phyloP scores from a whole-genome alignment of 2,888 invertebrate genomes.

The Sacculina carcini region DNA sequence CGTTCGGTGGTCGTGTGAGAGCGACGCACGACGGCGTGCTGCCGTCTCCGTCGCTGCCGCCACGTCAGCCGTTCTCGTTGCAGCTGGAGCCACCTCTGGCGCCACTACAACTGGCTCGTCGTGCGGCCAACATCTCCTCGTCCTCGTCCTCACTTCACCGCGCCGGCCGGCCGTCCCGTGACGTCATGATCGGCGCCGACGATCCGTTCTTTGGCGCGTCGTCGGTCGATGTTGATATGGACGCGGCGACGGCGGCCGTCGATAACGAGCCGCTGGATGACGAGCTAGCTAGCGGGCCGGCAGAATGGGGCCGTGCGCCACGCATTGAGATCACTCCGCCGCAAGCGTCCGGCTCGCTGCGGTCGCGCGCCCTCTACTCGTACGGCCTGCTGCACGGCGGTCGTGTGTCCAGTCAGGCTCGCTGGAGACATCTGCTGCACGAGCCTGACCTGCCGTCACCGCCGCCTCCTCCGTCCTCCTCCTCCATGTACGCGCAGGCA shows the following conservation, averaged over 20 bases:
- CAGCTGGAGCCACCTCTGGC: no score
- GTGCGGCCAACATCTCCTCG: no score
- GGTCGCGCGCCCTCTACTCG: background rate
- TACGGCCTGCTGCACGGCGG: background rate
- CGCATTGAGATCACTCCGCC: background rate
- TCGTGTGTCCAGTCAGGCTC: background rate
- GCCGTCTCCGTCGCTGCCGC: no score
- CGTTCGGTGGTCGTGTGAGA: no score
- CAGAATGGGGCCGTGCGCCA: background rate
- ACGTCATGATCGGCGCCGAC: background rate
- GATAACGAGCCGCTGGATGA: background rate
- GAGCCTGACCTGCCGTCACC: background rate
- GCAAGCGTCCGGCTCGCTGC: background rate
- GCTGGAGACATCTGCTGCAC: background rate
- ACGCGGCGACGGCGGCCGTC: background rate
- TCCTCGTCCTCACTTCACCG: no score
- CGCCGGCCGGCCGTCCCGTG: no score
- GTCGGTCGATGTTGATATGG: background rate
- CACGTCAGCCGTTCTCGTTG: no score
- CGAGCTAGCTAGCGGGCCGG: background rate
- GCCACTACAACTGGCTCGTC: no score
- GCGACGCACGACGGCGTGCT: no score
- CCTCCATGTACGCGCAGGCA: background rate
- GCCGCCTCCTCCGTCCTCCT: background rate
- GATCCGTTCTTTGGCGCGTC: background rate